Evolutionary conservation across 2,888 invertebrate species (phyloP).

Genomic region (Cyclophora albipunctata): DNA sequence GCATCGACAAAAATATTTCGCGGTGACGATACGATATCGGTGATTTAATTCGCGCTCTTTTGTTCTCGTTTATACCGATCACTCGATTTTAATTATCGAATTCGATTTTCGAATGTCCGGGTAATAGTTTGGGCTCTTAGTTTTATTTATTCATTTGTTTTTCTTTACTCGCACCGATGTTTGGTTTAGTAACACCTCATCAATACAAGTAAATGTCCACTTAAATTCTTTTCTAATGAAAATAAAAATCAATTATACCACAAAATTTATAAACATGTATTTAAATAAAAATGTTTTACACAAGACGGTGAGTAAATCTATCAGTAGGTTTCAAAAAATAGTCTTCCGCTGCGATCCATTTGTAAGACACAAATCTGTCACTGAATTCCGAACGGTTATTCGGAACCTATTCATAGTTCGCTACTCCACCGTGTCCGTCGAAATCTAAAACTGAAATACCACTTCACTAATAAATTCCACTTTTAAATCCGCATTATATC

Average conservation of each 20-base stretch:
- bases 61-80: constrained; percentile 31
- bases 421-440: constrained; percentile 24
- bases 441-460: constrained; percentile 59
- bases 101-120: constrained; percentile 8
- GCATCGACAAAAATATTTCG: constrained; percentile 65
- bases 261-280: not conserved
- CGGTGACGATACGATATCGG: constrained; percentile 40
- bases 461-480: constrained; percentile 57
- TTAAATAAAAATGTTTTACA: constrained; percentile 21
- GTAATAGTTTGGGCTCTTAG: constrained; percentile 5
- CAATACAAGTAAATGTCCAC: no score
- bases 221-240: no score
- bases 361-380: constrained; percentile 71
- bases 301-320: constrained; percentile 36
- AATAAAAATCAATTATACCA: no score
- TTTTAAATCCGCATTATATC: constrained; percentile 49
- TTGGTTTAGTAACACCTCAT: no score
- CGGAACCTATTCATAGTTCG: constrained; percentile 55
- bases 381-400: constrained; percentile 40
- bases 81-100: constrained; percentile 6
- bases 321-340: constrained; percentile 38
- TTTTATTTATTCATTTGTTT: constrained; percentile 1
- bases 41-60: constrained; percentile 47
- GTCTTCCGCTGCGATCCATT: constrained; percentile 45
- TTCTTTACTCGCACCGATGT: no score